Conservation (phyloP, 2,113 vertebrate genomes). For the Enhydra lutris region DNA sequence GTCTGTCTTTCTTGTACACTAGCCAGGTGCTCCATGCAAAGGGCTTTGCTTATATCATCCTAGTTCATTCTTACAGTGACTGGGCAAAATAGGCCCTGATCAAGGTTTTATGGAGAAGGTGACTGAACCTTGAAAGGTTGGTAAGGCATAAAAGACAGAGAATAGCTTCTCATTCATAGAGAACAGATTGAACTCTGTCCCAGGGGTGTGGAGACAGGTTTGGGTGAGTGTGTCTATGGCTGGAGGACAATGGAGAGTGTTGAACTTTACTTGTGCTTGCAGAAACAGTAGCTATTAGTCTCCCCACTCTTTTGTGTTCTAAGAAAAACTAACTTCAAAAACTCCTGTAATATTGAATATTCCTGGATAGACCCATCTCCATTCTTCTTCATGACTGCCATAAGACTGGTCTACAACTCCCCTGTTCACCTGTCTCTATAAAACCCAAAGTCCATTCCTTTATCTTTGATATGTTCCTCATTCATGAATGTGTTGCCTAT, state of each 20-base stretch:
- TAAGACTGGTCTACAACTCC: neutral
- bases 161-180: neutral
- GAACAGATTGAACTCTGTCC: neutral
- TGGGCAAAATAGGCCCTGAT: neutral
- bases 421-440: neutral
- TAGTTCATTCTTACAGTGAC: neutral
- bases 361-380: neutral
- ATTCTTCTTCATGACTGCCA: neutral
- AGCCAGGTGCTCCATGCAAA: neutral
- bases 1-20: neutral
- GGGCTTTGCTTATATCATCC: neutral
- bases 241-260: neutral
- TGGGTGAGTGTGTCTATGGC: neutral
- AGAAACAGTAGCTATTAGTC: neutral
- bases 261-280: neutral
- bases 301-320: neutral
- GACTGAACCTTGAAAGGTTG: neutral
- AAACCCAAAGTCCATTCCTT: neutral
- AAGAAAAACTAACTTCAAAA: neutral
- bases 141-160: neutral
- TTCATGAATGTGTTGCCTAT: neutral
- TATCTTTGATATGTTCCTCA: neutral
- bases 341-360: fast-evolving
- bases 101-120: neutral
- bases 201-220: fast-evolving